Conservation (phyloP, 2,888 invertebrate genomes). For the Amphipoea lucens region DNA sequence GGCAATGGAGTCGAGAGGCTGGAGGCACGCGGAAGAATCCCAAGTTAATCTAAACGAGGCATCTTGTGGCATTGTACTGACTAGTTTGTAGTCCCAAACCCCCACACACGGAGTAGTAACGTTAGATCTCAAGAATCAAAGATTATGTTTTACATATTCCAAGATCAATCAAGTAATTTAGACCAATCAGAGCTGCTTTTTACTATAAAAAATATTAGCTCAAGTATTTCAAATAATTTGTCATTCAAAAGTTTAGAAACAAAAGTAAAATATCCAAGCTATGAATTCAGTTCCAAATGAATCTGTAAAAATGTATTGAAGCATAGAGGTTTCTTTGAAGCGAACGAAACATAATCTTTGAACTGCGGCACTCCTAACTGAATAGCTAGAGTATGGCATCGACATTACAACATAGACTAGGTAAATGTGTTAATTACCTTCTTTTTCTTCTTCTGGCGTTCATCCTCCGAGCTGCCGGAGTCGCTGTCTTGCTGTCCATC, state of each 20-base stretch:
- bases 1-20: conserved; percentile 60
- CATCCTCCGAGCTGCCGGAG: conserved; percentile 82
- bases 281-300: conserved; percentile 38
- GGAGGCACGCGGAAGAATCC: conserved; percentile 65
- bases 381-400: conserved; percentile 53
- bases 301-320: conserved; percentile 44
- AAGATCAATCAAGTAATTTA: conserved; percentile 31
- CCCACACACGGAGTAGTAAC: conserved; percentile 72
- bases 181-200: conserved; percentile 3
- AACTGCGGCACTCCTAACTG: conserved; percentile 64
- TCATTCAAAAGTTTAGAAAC: conserved; percentile 13
- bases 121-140: conserved; percentile 76
- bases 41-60: conserved; percentile 68
- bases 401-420: conserved; percentile 53
- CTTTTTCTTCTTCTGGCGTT: conserved; percentile 83
- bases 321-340: conserved; percentile 52
- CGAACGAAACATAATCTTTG: conserved; percentile 72
- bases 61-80: conserved; percentile 55
- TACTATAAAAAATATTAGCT: neutral
- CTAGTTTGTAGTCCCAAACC: conserved; percentile 65
- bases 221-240: neutral
- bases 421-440: conserved; percentile 80
- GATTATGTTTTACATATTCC: conserved; percentile 74
- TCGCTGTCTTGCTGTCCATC: conserved; percentile 82
- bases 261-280: conserved; percentile 34